Conservation (phyloP, 37 sponge, comb jelly and placozoan genomes). For the Mnemiopsis leidyi region DNA sequence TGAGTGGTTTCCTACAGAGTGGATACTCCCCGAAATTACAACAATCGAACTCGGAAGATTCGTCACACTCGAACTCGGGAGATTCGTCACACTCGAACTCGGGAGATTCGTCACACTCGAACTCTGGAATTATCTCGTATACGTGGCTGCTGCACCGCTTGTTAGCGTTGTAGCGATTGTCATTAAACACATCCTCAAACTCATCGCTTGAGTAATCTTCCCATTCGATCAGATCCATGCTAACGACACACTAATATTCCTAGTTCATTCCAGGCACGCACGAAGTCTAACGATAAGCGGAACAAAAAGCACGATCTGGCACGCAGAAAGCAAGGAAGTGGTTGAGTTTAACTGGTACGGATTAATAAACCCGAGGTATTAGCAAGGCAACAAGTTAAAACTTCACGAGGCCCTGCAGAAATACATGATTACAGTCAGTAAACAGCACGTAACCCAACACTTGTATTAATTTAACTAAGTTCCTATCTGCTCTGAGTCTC, state of each 20-base stretch:
- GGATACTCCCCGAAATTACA: not conserved
- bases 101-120: not conserved
- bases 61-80: not conserved
- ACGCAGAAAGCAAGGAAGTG: not conserved
- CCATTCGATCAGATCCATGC: not conserved
- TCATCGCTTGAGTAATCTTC: not conserved
- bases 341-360: not conserved
- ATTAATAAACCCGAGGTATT: not conserved
- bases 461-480: not conserved
- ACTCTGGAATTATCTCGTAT: not conserved
- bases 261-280: no score
- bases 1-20: not conserved
- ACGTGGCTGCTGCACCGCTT: not conserved
- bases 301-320: not conserved
- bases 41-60: not conserved
- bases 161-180: not conserved
- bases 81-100: not conserved
- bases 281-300: not conserved
- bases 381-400: not conserved
- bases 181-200: not conserved
- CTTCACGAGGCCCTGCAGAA: not conserved
- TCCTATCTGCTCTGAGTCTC: not conserved
- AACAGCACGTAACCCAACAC: not conserved
- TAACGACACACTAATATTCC: no score
- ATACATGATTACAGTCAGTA: not conserved